Evolutionary conservation across 2,113 vertebrate genomes (phyloP).

Genomic region (Gulo gulo): DNA sequence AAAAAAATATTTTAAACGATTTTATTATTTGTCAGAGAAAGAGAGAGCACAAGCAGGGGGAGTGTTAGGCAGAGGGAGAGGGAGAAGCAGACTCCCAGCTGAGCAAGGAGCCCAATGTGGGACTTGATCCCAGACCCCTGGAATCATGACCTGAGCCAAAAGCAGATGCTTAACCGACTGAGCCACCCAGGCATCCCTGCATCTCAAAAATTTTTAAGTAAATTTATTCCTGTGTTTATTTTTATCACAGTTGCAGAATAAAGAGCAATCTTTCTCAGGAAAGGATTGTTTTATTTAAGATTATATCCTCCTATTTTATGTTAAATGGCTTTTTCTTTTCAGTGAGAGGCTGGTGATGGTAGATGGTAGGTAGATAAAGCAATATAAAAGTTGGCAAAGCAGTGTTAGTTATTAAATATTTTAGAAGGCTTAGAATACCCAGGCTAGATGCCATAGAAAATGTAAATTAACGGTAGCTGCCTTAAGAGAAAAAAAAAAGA

Average conservation of each 20-base stretch:
- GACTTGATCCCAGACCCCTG: no score
- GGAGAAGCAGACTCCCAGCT: no score
- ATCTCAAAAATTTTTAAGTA: background rate
- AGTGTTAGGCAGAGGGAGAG: no score
- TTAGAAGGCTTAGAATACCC: background rate
- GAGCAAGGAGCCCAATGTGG: no score
- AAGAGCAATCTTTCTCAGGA: background rate
- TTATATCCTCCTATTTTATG: background rate
- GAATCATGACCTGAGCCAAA: no score
- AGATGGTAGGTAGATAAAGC: background rate
- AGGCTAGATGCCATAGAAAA: background rate
- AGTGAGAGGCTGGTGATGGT: background rate
- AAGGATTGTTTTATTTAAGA: conserved; percentile 4
- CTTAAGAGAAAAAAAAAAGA: background rate
- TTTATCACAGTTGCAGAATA: background rate
- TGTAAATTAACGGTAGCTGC: background rate
- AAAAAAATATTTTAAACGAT: background rate
- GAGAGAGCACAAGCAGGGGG: background rate
- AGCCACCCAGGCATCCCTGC: background rate
- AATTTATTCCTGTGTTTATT: background rate
- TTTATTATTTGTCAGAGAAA: background rate
- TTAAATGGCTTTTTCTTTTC: background rate
- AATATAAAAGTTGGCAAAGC: background rate
- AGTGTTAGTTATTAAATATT: background rate
- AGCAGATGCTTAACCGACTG: background rate